These are phyloP conservation scores for Eupelmus urozonus DNA, from an alignment of 2,888 invertebrate species.

Conservation along the genomic window DNA sequence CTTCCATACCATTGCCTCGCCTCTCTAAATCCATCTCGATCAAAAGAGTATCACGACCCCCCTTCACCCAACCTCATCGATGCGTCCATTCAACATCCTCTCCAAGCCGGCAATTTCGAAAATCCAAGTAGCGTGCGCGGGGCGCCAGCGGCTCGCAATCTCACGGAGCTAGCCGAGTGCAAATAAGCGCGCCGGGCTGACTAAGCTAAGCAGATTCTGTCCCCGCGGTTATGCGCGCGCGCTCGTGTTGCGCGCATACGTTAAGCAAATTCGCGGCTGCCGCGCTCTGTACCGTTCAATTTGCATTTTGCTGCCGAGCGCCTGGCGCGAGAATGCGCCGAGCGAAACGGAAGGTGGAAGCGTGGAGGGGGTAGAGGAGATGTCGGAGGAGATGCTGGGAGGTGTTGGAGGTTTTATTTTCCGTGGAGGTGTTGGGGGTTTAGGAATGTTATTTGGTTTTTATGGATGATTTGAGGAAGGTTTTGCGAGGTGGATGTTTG, in stretches of 20 bases:
- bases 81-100: background rate
- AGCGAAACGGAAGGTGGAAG: background rate
- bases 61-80: too few relatives aligned
- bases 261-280: conserved; percentile 53
- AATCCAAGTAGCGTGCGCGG: background rate
- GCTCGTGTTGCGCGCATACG: conserved; percentile 33
- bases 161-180: background rate
- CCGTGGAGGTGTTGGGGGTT: background rate
- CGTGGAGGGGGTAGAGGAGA: background rate
- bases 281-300: conserved; percentile 1
- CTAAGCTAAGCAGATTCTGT: conserved; percentile 40
- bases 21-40: too few relatives aligned
- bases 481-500: too few relatives aligned
- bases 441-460: background rate
- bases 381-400: background rate
- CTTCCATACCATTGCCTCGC: too few relatives aligned
- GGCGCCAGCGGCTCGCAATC: conserved; percentile 6
- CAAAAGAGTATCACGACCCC: too few relatives aligned
- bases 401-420: background rate
- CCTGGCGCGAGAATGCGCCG: background rate
- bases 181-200: conserved; percentile 2
- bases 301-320: conserved; percentile 34
- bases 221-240: conserved; percentile 20
- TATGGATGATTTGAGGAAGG: too few relatives aligned
- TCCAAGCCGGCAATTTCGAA: conserved; percentile 40